These are phyloP conservation scores for Caerostris darwini DNA, from an alignment of 1,140 invertebrate genomes.

Conservation along the genomic window DNA sequence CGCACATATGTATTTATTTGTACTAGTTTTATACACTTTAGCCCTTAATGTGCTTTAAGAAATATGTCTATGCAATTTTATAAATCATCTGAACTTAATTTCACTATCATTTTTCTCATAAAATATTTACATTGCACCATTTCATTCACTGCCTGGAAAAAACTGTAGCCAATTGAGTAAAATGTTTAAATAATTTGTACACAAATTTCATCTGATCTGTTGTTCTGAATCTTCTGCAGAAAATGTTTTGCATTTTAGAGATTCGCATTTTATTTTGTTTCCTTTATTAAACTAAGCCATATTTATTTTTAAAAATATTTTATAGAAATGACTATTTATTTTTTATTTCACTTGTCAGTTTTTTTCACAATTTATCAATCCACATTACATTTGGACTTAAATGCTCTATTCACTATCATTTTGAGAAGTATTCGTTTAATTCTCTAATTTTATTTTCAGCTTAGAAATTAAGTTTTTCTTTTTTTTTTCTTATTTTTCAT, in stretches of 20 bases:
- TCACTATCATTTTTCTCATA: conserved; percentile 6
- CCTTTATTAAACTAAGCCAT: neutral
- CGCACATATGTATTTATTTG: conserved; percentile 37
- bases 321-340: neutral
- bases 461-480: too few species aligned
- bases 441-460: too few species aligned
- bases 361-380: neutral
- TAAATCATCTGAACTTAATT: conserved; percentile 30
- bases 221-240: neutral
- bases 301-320: neutral
- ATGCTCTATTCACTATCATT: too few species aligned
- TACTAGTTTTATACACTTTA: conserved; percentile 24
- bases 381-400: too few species aligned
- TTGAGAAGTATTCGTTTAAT: too few species aligned
- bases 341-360: neutral
- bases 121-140: conserved; percentile 11
- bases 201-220: too few species aligned
- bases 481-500: too few species aligned
- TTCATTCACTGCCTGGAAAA: conserved; percentile 17
- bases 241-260: neutral
- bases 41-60: conserved; percentile 14
- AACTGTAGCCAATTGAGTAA: neutral
- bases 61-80: conserved; percentile 38
- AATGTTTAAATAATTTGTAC: neutral
- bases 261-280: conserved; percentile 27